phyloP scores from a whole-genome alignment of 2,113 vertebrate genomes.

The Rhinopomastus cyanomelas region DNA sequence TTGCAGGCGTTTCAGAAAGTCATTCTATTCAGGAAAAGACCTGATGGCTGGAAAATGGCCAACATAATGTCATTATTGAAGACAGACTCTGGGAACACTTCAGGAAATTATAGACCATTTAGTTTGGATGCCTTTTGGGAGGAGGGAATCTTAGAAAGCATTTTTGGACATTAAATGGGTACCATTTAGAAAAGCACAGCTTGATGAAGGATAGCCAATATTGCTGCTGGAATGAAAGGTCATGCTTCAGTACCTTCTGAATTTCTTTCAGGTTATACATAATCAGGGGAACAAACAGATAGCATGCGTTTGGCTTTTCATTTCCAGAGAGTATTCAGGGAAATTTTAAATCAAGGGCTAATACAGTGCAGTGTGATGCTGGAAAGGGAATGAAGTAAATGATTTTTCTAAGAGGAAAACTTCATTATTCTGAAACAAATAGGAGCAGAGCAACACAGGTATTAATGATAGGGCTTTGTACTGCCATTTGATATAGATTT shows the following conservation, averaged over 20 bases:
- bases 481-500: constrained; percentile 2
- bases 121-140: constrained; percentile 76
- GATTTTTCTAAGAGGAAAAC: background rate
- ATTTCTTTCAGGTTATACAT: constrained; percentile 69
- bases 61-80: constrained; percentile 78
- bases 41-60: constrained; percentile 70
- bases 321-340: constrained; percentile 46
- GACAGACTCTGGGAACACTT: constrained; percentile 76
- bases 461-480: constrained; percentile 16
- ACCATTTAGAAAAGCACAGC: constrained; percentile 76
- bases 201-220: constrained; percentile 74
- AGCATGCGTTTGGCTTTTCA: constrained; percentile 33
- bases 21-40: constrained; percentile 63
- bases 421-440: constrained; percentile 41
- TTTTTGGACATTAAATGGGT: constrained; percentile 79
- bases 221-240: constrained; percentile 70
- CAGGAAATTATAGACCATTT: constrained; percentile 80
- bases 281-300: constrained; percentile 65
- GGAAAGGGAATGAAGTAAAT: background rate
- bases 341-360: constrained; percentile 29
- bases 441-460: background rate
- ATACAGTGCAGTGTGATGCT: background rate
- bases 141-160: constrained; percentile 75
- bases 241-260: constrained; percentile 69
- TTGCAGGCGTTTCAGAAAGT: constrained; percentile 72